These are phyloP conservation scores for Aquatica leii DNA, from an alignment of 2,888 invertebrate species.

Conservation along the genomic window DNA sequence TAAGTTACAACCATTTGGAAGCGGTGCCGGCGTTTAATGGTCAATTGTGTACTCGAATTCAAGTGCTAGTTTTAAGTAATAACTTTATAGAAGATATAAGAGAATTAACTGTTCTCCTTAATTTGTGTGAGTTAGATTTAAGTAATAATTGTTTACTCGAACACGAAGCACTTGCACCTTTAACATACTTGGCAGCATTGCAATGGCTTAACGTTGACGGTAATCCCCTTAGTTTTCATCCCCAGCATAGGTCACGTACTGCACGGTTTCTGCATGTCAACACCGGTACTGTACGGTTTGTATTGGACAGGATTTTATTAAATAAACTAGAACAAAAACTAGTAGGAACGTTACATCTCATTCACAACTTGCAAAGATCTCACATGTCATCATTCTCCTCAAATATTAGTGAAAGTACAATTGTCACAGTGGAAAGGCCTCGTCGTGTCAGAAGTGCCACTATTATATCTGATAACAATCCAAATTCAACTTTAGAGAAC, in stretches of 20 bases:
- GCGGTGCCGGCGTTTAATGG: conserved; percentile 66
- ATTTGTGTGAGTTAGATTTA: conserved; percentile 68
- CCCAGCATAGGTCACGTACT: conserved; percentile 65
- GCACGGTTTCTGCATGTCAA: conserved; percentile 67
- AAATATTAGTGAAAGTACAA: conserved; percentile 39
- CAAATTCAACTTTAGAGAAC: conserved; percentile 43
- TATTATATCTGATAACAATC: conserved; percentile 31
- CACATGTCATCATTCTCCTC: conserved; percentile 39
- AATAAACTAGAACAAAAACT: conserved; percentile 61
- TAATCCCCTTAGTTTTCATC: conserved; percentile 71
- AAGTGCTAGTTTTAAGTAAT: conserved; percentile 66
- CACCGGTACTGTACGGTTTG: conserved; percentile 63
- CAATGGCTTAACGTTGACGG: conserved; percentile 66
- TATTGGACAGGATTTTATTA: conserved; percentile 64
- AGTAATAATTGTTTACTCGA: conserved; percentile 71
- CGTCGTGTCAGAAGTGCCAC: conserved; percentile 46
- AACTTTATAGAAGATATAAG: conserved; percentile 70
- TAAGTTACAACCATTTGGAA: conserved; percentile 70
- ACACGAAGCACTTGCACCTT: conserved; percentile 64
- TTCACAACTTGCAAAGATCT: conserved; percentile 35
- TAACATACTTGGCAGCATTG: conserved; percentile 65
- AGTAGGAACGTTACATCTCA: conserved; percentile 23
- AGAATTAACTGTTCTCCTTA: conserved; percentile 64
- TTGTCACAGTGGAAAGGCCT: conserved; percentile 41
- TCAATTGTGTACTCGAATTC: conserved; percentile 62